These are phyloP conservation scores for Latrodectus geometricus DNA, from an alignment of 1,140 invertebrate species.

Conservation along the genomic window DNA sequence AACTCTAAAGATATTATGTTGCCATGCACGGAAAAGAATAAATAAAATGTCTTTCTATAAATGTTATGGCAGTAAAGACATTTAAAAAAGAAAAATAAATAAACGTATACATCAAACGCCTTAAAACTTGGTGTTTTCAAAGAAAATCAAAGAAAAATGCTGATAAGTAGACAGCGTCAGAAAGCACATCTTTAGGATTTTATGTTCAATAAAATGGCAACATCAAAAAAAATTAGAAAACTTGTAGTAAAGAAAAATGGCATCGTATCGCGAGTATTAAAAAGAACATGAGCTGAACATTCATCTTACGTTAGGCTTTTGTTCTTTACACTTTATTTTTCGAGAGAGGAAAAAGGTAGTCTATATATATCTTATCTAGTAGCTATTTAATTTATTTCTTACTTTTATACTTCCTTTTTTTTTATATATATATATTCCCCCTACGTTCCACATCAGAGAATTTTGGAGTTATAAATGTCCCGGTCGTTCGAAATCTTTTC, in stretches of 20 bases:
- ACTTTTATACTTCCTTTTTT: slow-evolving; percentile 21
- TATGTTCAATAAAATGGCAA: slow-evolving; percentile 14
- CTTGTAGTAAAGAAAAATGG: slow-evolving; percentile 43
- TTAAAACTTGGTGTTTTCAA: neutral
- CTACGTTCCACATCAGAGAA: slow-evolving; percentile 12
- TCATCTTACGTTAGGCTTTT: slow-evolving; percentile 41
- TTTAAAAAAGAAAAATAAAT: slow-evolving; percentile 1
- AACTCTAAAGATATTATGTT: too few relatives aligned
- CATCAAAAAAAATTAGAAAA: slow-evolving; percentile 1
- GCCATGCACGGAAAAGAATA: too few relatives aligned
- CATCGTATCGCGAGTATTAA: slow-evolving; percentile 31
- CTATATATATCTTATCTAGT: slow-evolving; percentile 38
- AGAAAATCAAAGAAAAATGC: slow-evolving; percentile 20
- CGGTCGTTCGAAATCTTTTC: slow-evolving; percentile 53
- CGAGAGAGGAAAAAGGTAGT: slow-evolving; percentile 30
- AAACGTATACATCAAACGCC: neutral
- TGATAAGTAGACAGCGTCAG: slow-evolving; percentile 44
- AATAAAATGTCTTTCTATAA: too few relatives aligned
- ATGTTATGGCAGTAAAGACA: neutral
- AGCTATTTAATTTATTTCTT: slow-evolving; percentile 58
- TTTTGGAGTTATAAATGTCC: slow-evolving; percentile 55
- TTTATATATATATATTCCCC: slow-evolving; percentile 11
- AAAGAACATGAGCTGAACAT: slow-evolving; percentile 45
- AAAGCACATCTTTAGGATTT: slow-evolving; percentile 49
- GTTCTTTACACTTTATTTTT: slow-evolving; percentile 54